Base-by-base conservation (phyloP, 2,113 vertebrate genomes). In the Caloenas nicobarica region DNA sequence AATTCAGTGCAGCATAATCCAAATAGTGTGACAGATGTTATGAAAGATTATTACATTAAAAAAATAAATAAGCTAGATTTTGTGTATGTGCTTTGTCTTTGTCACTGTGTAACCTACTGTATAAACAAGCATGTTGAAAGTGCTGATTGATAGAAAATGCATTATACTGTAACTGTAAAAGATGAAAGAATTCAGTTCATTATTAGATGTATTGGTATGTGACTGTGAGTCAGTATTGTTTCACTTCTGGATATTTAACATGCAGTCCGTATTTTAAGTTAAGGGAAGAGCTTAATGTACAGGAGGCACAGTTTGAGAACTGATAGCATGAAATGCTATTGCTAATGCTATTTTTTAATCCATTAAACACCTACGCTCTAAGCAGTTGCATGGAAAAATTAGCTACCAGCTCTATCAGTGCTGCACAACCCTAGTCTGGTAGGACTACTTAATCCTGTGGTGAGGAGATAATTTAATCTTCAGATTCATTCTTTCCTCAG, bases 401-500 rank as follows among this genome's bases (percentile, higher is more conserved):
- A 92, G 91, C 90, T 79, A 74, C 88, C 56, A 88, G 89, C 81
- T 97, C 95, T 96, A 89, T 97, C 95, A 96, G 69, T 81, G 85
- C 91, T 85, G 80, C 60, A 90, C 95, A 96, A 95, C 88, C 65
- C 93, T 89, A 95, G 70, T 93, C 92, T 93, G 91, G 82, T 87
- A 97, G 84, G 81, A 94, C 92, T 97, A 94, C 92, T 97, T 97
- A 96, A 95, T 97, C 96, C 93, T 97, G 93, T 68, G 71, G 95
- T 94, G 93, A 97, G 94, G 97, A 98, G 95, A 98, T 97, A 98
- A 98, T 98, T 98, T 97, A 97, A 97, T 97, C 95, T 98, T 97
- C 95, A 97, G 88, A 96, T 96, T 96, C 93, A 96, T 97, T 97
- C 95, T 82, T 93, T 80, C 89, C 85, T 92, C 48, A 94, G 93